A percentile compares a stretch with the other conserved stretches of the same genome.
phyloP scores from a whole-genome alignment of 2,113 vertebrate genomes.

The Petrocephalus zakoni region DNA sequence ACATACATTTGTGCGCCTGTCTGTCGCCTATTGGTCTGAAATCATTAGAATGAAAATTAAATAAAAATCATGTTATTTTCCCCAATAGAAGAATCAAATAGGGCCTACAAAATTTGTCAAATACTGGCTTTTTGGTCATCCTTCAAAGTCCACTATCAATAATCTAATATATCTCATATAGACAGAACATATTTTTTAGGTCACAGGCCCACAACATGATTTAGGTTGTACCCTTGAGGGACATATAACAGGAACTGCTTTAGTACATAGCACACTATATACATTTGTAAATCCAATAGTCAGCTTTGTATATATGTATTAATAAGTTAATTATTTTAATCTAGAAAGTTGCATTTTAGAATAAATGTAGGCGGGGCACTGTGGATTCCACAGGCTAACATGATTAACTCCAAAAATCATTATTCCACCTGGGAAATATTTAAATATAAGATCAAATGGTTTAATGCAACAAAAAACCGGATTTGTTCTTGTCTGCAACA shows the following conservation, averaged over 20 bases:
- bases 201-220: neutral
- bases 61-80: neutral
- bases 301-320: neutral
- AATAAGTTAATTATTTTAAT: neutral
- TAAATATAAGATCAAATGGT: neutral
- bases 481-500: neutral
- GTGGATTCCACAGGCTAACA: neutral
- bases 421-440: neutral
- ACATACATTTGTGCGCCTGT: neutral
- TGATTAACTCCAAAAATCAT: neutral
- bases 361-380: neutral
- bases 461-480: neutral
- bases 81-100: neutral
- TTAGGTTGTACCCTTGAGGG: neutral
- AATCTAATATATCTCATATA: too few species aligned
- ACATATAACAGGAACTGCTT: too few species aligned
- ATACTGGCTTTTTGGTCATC: too few species aligned
- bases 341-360: neutral
- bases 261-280: neutral
- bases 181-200: too few species aligned
- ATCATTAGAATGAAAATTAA: neutral
- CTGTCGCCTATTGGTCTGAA: neutral
- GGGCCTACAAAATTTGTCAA: neutral
- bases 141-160: too few species aligned
- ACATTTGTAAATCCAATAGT: neutral